phyloP scores from a whole-genome alignment of 2,113 vertebrate genomes.

The Datnioides undecimradiatus region DNA sequence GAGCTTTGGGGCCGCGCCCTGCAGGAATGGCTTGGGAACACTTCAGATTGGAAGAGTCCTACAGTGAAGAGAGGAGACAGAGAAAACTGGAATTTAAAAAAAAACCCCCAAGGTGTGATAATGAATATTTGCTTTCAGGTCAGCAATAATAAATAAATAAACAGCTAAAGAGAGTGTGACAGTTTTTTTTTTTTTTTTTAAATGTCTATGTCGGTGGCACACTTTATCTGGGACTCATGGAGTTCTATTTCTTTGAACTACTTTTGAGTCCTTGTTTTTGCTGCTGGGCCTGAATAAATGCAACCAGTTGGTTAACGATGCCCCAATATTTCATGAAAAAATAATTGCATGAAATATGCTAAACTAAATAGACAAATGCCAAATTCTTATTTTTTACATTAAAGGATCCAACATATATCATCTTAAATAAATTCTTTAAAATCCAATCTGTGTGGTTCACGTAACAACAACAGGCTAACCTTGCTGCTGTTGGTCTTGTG shows the following conservation, averaged over 20 bases:
- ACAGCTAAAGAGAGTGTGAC: slow-evolving; percentile 6
- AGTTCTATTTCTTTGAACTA: slow-evolving; percentile 54
- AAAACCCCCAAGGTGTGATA: background rate
- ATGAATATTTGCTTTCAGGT: slow-evolving; percentile 20
- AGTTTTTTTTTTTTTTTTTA: too few species aligned
- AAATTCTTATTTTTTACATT: background rate
- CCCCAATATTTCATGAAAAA: background rate
- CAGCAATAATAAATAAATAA: slow-evolving; percentile 28
- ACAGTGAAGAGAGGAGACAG: background rate
- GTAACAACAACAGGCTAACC: slow-evolving; percentile 73
- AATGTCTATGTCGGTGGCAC: slow-evolving; percentile 26
- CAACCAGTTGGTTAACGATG: background rate
- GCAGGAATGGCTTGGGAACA: slow-evolving; percentile 76
- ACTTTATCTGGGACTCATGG: slow-evolving; percentile 42
- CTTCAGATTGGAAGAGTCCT: slow-evolving; percentile 83
- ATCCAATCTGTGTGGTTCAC: background rate
- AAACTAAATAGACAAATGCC: background rate
- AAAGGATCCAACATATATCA: background rate
- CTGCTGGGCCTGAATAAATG: slow-evolving; percentile 2
- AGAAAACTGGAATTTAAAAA: slow-evolving; percentile 74
- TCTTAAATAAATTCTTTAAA: background rate
- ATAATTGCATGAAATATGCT: background rate
- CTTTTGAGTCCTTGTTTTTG: slow-evolving; percentile 40
- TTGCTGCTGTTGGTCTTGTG: slow-evolving; percentile 84
- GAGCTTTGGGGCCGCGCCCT: slow-evolving; percentile 86